These are phyloP conservation scores for Gnathonemus longibarbis DNA, from an alignment of 2,113 vertebrate species.

Conservation along the genomic window DNA sequence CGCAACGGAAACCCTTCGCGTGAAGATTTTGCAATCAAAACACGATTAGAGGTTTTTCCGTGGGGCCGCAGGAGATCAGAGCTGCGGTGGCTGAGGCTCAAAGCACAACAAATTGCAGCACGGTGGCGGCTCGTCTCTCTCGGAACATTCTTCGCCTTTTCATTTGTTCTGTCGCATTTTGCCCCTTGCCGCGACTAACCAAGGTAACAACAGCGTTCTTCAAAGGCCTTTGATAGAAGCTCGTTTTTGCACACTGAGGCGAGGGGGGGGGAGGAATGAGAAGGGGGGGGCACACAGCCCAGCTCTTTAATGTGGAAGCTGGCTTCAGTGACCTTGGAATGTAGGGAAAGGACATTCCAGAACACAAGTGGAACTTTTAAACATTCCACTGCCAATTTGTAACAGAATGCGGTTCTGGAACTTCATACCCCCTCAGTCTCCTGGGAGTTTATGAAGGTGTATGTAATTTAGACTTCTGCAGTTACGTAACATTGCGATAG, in stretches of 20 bases:
- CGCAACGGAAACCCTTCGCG: not conserved
- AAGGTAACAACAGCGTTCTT: not conserved
- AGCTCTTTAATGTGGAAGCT: not conserved
- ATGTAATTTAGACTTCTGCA: not conserved
- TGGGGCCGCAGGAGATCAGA: not conserved
- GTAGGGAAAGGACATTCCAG: not conserved
- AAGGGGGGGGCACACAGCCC: not conserved
- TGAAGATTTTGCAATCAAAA: not conserved
- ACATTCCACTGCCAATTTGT: not conserved
- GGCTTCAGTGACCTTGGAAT: not conserved
- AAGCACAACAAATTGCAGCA: not conserved
- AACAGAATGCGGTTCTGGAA: not conserved
- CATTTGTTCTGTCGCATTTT: not conserved
- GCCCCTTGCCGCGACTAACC: not conserved
- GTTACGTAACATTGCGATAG: not conserved
- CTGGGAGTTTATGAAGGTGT: not conserved
- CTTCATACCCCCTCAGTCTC: not conserved
- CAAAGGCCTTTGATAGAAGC: conserved; percentile 12
- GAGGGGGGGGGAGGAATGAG: too few species aligned
- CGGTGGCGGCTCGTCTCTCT: not conserved
- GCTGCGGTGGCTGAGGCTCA: not conserved
- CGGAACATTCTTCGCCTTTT: not conserved
- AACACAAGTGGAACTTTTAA: not conserved
- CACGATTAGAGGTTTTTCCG: not conserved
- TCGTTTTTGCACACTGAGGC: not conserved